Base-by-base conservation (phyloP, 2,113 vertebrate species). In the Syngnathoides biaculeatus region DNA sequence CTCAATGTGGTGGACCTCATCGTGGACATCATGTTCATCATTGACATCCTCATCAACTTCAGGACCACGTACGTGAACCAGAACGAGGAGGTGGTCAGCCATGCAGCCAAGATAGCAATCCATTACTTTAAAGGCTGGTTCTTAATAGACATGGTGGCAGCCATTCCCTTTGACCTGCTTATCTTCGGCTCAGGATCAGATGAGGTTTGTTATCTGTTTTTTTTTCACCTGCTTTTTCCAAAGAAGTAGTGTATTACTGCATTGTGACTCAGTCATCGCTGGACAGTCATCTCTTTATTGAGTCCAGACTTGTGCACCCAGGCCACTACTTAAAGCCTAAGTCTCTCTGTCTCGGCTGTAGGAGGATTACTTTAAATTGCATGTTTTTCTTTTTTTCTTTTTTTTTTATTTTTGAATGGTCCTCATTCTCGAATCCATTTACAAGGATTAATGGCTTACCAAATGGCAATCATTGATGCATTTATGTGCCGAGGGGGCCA, bases 81-180 rank as follows among this genome's bases (percentile, higher is more conserved):
- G 72, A 99, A 99, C 65, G 97, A 99, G 93, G 97, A 99, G 88
- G 97, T 99, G 89, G 97, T 99, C 86, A 99, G 97, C 89, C 94
- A 98, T 75, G 97, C 97, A 9, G 95, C 94, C 73, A 98, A 94
- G 92, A 99, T 99, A 87, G 97, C 96, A 66, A 95, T 98, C 87
- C 97, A 99, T 90, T 99, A 99, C 89, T 99, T 99, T 92, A 99
- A 99, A 93, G 97, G 97, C 92, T 99, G 97, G 97, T 99, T 98
- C 91, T 95, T 99, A 86, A 98, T 99, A 89, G 97, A 99, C 92
- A 99, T 99, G 95, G 97, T 99, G 74, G 97, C 97, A n/a, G 97
- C 97, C 67, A 98, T 98, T 85, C 97, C 97, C 64, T 99, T 99
- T 84, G 97, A 99, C 92, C 94, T 99, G 80, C 95, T 99, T 73